These are phyloP conservation scores for Diplogasteroides magnus DNA, from an alignment of 1,140 invertebrate species.

Conservation along the genomic window DNA sequence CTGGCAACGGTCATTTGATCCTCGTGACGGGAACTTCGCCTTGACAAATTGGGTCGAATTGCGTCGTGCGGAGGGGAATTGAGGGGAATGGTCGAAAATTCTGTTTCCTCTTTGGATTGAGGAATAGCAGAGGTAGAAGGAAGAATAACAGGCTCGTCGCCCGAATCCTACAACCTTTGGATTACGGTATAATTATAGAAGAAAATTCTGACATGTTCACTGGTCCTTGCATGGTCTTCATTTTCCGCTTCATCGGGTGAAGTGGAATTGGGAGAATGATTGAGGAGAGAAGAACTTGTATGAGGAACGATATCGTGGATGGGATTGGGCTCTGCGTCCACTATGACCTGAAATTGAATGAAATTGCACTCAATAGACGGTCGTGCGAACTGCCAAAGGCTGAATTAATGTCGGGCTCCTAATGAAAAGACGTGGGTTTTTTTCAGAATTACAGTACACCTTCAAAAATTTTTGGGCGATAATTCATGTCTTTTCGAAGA, in stretches of 20 bases:
- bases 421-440: too few species aligned
- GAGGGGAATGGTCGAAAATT: not conserved
- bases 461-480: too few species aligned
- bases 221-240: not conserved
- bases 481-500: too few species aligned
- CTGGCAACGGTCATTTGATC: conserved; percentile 18
- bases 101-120: conserved; percentile 3
- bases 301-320: conserved; percentile 1
- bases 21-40: conserved; percentile 7
- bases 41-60: conserved; percentile 2
- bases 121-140: conserved; percentile 2
- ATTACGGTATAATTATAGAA: not conserved
- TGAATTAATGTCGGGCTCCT: too few species aligned
- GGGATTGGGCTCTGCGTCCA: conserved; percentile 13
- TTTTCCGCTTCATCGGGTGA: conserved; percentile 4
- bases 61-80: not conserved
- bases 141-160: not conserved
- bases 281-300: not conserved
- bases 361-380: too few species aligned
- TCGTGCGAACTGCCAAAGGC: too few species aligned
- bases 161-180: not conserved
- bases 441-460: too few species aligned
- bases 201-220: not conserved
- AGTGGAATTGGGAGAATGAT: conserved; percentile 12
- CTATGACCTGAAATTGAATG: conserved; percentile 13